Evolutionary conservation across 2,888 invertebrate genomes (phyloP), one percentile per base, ranked within the genome.

Genomic region (Orthosia gothica): DNA sequence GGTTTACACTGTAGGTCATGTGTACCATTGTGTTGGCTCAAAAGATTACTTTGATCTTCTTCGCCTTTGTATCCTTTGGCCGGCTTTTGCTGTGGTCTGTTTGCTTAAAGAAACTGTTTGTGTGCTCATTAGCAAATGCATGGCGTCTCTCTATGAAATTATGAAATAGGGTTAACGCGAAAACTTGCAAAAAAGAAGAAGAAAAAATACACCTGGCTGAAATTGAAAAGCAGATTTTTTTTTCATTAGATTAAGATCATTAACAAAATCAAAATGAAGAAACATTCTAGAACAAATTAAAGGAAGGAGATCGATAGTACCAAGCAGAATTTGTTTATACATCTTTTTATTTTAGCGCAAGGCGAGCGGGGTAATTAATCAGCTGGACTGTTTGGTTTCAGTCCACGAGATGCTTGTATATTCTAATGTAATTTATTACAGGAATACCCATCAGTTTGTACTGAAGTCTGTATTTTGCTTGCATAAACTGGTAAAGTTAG

Each of bases 351-450:
- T 82, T 81, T 66, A 79, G 67, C 73, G 57, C 87, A 74, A 79
- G 78, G 74, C 74, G 64, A 86, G 74, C 72, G 64, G 12, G 70
- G 81, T 81, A 86, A 86, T 87, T 87, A 86, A 87, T 87, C 86
- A 87, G 81, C 61, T 79, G 69, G 69, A 71, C 73, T 69, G 73
- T 84, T 85, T 80, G 82, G 83, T 84, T 87, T 80, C 71, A 79
- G 81, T 79, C 65, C 63, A 74, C 84, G 66, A 76, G 79, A 70
- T 65, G 80, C 76, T 81, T 87, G 84, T 87, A 74, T 85, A 85
- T 85, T 84, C 75, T 82, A 82, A 79, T 81, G 77, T 85, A 79
- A 87, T 87, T 87, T 87, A 87, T 84, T 78, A 79, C 74, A 75
- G n/a, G 58, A 74, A 77, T 70, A 81, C 70, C 79, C 75, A 84